These are phyloP conservation scores for Podocnemis expansa DNA, from an alignment of 2,113 vertebrate species.

Conservation along the genomic window DNA sequence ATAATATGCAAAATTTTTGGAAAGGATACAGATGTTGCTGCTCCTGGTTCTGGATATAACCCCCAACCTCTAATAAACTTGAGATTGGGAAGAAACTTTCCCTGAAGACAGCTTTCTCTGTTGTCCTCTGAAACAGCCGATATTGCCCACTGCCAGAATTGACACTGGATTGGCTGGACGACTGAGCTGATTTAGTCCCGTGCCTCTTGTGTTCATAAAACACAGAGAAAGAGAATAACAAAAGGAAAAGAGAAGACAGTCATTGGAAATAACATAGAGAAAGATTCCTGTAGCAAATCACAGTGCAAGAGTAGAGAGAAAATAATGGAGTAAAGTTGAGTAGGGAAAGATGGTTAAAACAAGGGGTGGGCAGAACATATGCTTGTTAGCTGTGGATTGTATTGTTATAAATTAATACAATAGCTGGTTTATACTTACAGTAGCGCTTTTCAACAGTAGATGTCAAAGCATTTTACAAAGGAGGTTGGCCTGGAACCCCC, in stretches of 20 bases:
- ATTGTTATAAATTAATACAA: neutral
- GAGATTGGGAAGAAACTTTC: accelerated
- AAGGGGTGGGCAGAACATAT: neutral
- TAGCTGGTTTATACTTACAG: neutral
- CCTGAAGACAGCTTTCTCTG: neutral
- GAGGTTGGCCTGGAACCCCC: neutral
- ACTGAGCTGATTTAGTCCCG: neutral
- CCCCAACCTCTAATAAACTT: neutral
- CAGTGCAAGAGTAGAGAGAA: neutral
- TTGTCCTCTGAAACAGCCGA: neutral
- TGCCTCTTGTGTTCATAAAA: neutral
- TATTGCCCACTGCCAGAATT: neutral
- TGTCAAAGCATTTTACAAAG: neutral
- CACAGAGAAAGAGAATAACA: neutral
- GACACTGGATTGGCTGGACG: neutral
- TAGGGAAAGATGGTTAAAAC: neutral
- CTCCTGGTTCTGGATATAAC: neutral
- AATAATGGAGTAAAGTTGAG: neutral
- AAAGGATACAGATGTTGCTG: neutral
- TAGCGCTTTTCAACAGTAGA: neutral
- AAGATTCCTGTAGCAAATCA: neutral
- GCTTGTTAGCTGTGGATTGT: neutral
- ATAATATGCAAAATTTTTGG: neutral
- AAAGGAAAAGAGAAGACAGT: neutral
- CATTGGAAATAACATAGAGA: neutral